Evolutionary conservation across 2,797 vertebrate genomes (phyloP), one percentile per base, ranked within the genome.

Genomic region (Phoxinus dragarum): DNA sequence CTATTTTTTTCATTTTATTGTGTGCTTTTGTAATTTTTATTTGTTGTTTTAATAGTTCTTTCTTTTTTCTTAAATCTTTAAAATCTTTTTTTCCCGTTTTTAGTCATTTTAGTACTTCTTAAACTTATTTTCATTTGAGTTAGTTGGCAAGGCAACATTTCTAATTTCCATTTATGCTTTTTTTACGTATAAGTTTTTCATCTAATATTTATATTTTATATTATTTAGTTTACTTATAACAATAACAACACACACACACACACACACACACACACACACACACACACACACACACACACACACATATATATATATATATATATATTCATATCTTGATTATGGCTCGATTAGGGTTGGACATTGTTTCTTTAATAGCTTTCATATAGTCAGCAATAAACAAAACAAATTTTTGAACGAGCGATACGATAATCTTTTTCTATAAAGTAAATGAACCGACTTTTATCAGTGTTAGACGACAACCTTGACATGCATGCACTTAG

Each of bases 391-490:
- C 19, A 56, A 52, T 47, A 67, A 80, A 47, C 61, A 49, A 36
- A 79, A 76, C 23, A 38, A 0, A 6, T 23, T 36, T 81, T 40
- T 81, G 31, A 42, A 4, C 54, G 17, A 12, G 42, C 0, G 4
- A 27, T 27, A 80, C 4, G 0, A 3, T 11, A 52, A 38, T 68
- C 1, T 49, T 67, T 80, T 38, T 67, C 9, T 49, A n/a, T 44
- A 8, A 80, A 52, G 61, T n/a, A 49, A 80, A 68, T 68, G 3
- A 36, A 66, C 27, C 52, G 31, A 21, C 27, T 54, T 68, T 80
- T 68, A 68, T 72, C 38, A 42, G 67, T 59, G 80, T 73, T 47
- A 61, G 68, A 73, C 12, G 27, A 64, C 27, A 42, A 19, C 31
- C 40, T 31, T 64, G 76, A 44, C 56, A 31, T 44, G 38, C n/a